These are phyloP conservation scores for Callionymus lyra DNA, from an alignment of 2,113 vertebrate species.

Conservation along the genomic window DNA sequence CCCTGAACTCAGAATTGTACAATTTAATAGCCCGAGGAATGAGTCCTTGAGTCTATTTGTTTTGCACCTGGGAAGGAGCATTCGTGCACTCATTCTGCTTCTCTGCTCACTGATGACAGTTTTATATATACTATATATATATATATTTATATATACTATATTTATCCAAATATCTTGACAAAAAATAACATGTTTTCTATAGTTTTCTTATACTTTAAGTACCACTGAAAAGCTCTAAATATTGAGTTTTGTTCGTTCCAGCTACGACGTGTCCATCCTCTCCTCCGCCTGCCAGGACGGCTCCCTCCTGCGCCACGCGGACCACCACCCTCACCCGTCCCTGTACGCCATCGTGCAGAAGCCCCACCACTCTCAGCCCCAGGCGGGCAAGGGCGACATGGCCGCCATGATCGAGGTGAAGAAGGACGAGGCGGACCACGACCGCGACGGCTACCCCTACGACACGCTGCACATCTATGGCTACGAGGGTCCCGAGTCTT, in stretches of 20 bases:
- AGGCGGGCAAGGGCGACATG: conserved; percentile 78
- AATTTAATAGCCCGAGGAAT: too few relatives aligned
- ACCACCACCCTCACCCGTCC: conserved; percentile 42
- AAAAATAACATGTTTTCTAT: too few relatives aligned
- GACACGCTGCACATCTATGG: conserved; percentile 94
- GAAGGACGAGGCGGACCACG: conserved; percentile 89
- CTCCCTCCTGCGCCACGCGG: conserved; percentile 46
- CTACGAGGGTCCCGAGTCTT: conserved; percentile 84
- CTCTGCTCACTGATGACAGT: too few relatives aligned
- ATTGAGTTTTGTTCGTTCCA: conserved; percentile 9
- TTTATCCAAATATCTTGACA: too few relatives aligned
- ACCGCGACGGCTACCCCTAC: conserved; percentile 80
- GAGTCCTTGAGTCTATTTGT: too few relatives aligned
- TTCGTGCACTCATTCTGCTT: too few relatives aligned
- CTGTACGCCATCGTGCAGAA: conserved; percentile 77
- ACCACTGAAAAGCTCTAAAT: too few relatives aligned
- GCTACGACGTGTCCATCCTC: conserved; percentile 91
- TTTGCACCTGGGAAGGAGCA: too few relatives aligned
- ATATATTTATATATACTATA: too few relatives aligned
- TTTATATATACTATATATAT: too few relatives aligned
- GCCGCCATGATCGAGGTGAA: conserved; percentile 88
- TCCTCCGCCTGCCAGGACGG: conserved; percentile 73
- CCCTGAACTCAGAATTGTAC: too few relatives aligned
- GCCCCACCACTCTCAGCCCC: conserved; percentile 40
- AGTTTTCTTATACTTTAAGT: too few relatives aligned